These are phyloP conservation scores for Ctena decussata DNA, from an alignment of 2,888 invertebrate species.

Conservation along the genomic window DNA sequence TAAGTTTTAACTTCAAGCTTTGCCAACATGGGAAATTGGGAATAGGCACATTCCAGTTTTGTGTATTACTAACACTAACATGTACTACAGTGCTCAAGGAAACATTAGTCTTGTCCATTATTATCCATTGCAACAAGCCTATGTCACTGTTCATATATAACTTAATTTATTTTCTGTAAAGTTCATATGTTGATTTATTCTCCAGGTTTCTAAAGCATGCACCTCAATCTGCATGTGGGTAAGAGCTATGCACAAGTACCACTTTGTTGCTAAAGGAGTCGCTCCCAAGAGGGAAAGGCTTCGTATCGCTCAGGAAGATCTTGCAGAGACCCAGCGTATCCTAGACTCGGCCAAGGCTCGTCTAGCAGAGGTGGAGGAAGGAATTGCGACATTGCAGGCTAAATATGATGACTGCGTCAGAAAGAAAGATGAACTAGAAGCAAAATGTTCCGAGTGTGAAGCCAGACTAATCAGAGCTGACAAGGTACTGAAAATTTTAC, in stretches of 20 bases:
- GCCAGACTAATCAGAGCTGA: conserved; percentile 86
- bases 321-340: conserved; percentile 85
- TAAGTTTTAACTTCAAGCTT: too few species aligned
- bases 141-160: too few species aligned
- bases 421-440: conserved; percentile 87
- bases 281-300: conserved; percentile 86
- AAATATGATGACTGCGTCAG: conserved; percentile 86
- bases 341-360: conserved; percentile 84
- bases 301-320: conserved; percentile 84
- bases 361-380: conserved; percentile 86
- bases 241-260: conserved; percentile 87
- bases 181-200: too few species aligned
- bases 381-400: conserved; percentile 86
- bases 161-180: too few species aligned
- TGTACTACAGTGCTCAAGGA: too few species aligned
- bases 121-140: too few species aligned
- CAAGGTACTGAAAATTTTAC: too few species aligned
- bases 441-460: conserved; percentile 86
- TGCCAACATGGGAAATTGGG: too few species aligned
- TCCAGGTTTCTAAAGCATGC: conserved; percentile 92
- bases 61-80: too few species aligned
- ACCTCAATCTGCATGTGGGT: conserved; percentile 95
- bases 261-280: conserved; percentile 87
- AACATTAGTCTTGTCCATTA: too few species aligned
- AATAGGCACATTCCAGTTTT: too few species aligned